phyloP scores from a whole-genome alignment of 1,140 invertebrate genomes.

The Choristoneura fumiferana region DNA sequence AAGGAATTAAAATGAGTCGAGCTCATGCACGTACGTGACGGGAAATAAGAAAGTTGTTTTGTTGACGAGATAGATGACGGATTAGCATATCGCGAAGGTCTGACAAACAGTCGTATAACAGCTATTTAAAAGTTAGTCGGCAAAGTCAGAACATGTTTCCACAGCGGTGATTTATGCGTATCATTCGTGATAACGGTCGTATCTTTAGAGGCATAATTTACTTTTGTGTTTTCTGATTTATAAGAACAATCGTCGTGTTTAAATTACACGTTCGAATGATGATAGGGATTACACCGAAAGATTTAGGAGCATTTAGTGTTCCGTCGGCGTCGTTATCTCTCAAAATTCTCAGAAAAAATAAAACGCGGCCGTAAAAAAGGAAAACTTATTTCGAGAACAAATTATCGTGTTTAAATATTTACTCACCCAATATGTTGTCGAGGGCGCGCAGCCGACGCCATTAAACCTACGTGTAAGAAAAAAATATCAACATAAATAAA shows the following conservation, averaged over 20 bases:
- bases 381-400: slow-evolving; percentile 23
- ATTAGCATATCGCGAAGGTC: slow-evolving; percentile 50
- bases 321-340: slow-evolving; percentile 17
- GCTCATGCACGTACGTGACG: slow-evolving; percentile 30
- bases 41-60: slow-evolving; percentile 51
- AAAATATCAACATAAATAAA: slow-evolving; percentile 54
- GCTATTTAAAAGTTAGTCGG: slow-evolving; percentile 34
- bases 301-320: slow-evolving; percentile 15
- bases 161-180: slow-evolving; percentile 23
- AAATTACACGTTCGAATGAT: slow-evolving; percentile 16
- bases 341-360: slow-evolving; percentile 8
- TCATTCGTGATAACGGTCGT: slow-evolving; percentile 16
- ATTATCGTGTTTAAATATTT: slow-evolving; percentile 41
- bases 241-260: slow-evolving; percentile 15
- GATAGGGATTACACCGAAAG: slow-evolving; percentile 12
- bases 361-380: slow-evolving; percentile 18
- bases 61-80: slow-evolving; percentile 48
- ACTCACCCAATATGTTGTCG: slow-evolving; percentile 32
- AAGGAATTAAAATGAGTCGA: slow-evolving; percentile 35
- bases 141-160: slow-evolving; percentile 31
- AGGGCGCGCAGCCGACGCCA: slow-evolving; percentile 30
- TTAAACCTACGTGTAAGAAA: slow-evolving; percentile 35
- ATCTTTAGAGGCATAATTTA: slow-evolving; percentile 17
- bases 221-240: slow-evolving; percentile 15
- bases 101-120: slow-evolving; percentile 41